A percentile compares a stretch with the other conserved stretches of the same genome.
phyloP scores from a whole-genome alignment of 2,113 vertebrate genomes.

The sheep (Ovis aries) region DNA sequence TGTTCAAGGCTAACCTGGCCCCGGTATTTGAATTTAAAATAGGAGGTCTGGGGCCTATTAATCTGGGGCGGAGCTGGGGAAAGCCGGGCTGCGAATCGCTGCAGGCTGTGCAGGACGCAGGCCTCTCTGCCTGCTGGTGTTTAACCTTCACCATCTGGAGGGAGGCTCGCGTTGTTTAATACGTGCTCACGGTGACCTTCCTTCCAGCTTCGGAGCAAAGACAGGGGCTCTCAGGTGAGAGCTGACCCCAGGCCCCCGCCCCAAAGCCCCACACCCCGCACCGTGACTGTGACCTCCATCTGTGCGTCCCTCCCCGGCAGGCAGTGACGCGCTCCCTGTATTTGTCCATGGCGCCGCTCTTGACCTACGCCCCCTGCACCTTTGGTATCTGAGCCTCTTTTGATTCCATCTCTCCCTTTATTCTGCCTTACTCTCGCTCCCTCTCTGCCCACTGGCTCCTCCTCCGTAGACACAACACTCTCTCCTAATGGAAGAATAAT shows the following conservation, averaged over 20 bases:
- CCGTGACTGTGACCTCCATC: too few species aligned
- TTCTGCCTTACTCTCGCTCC: neutral
- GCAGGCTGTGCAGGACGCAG: neutral
- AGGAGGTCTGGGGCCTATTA: neutral
- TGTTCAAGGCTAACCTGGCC: constrained; percentile 12
- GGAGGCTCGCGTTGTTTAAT: neutral
- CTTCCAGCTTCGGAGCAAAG: neutral
- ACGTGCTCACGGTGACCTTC: neutral
- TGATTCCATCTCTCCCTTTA: neutral
- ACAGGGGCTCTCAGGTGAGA: neutral
- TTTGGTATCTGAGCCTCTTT: neutral
- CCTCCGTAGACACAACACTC: neutral
- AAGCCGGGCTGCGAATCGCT: neutral
- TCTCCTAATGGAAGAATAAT: neutral
- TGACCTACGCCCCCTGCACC: neutral
- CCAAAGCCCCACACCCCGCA: neutral
- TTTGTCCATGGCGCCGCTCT: neutral
- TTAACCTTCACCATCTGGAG: neutral
- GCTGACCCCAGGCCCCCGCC: neutral
- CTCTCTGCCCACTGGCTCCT: neutral
- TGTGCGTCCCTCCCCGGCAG: neutral
- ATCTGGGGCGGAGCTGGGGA: neutral
- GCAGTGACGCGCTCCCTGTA: neutral
- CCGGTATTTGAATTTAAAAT: constrained; percentile 11
- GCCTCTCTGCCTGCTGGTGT: neutral